Base-by-base conservation (phyloP, 2,113 vertebrate species). In the Oncorhynchus masou region DNA sequence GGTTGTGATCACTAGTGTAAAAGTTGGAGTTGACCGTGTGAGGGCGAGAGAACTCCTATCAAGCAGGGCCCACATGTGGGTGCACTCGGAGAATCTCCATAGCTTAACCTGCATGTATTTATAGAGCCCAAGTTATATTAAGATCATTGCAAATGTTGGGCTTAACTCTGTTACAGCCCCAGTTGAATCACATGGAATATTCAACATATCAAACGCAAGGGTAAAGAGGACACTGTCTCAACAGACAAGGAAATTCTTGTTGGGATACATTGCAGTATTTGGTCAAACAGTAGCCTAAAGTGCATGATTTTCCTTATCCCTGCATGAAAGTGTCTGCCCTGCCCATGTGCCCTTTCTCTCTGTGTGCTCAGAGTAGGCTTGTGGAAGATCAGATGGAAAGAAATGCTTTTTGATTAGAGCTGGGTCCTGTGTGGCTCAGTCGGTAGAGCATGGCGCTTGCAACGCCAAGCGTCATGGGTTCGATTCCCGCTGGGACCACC, bases 101-200 rank as follows among this genome's bases (percentile, higher is more conserved):
- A 85, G 84, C 79, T 79, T 88, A 84, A 89, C 90, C 88, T 72
- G 88, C 59, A 70, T 80, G 77, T 92, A 90, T 92, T 90, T 90
- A 87, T 90, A 89, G 91, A 88, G 74, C 15, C 49, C 75, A 77
- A 88, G 89, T 88, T 92, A 90, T 86, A 91, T 88, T 74, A 67
- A 89, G 88, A 86, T 59, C 73, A 88, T 81, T 59, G 76, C 87
- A 89, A 91, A 87, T 85, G 81, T 86, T 88, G 67, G 22, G 74
- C 83, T 87, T 81, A 86, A 87, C 86, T 83, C 83, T 74, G 49
- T 74, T 80, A 12, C 22, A 64, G 79, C 78, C 79, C 65, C 57
- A 20, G 75, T 27, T n/a, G 3, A 51, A 74, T 72, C 24, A 19
- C 84, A 79, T 68, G n/a, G 19, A 49, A 64, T 24, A 45, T 45